phyloP scores from a whole-genome alignment of 2,888 invertebrate genomes.

The Agonum fuliginosum region DNA sequence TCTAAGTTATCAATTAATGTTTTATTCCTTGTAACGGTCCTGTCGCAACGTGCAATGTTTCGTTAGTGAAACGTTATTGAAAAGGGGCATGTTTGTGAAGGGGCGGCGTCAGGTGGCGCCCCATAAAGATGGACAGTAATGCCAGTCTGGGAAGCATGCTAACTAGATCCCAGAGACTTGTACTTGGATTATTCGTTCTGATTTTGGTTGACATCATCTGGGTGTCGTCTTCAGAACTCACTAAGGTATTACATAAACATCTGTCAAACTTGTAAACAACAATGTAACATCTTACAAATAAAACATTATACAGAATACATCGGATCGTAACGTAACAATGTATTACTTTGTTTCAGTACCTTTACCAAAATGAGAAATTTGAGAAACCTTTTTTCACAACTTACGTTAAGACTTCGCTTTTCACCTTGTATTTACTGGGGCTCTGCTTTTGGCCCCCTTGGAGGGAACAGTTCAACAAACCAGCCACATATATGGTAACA shows the following conservation, averaged over 20 bases:
- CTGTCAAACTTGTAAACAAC: slow-evolving; percentile 8
- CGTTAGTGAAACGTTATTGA: slow-evolving; percentile 63
- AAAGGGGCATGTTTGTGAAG: slow-evolving; percentile 65
- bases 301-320: too few species aligned
- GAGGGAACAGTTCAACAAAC: slow-evolving; percentile 87
- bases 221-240: slow-evolving; percentile 96
- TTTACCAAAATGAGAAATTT: slow-evolving; percentile 88
- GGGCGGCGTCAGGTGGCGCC: slow-evolving; percentile 50
- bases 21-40: not conserved
- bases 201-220: slow-evolving; percentile 95
- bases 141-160: slow-evolving; percentile 72
- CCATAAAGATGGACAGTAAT: slow-evolving; percentile 66
- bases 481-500: slow-evolving; percentile 84
- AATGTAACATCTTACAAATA: too few species aligned
- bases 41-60: slow-evolving; percentile 7
- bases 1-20: slow-evolving; percentile 13
- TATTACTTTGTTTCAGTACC: slow-evolving; percentile 80
- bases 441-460: slow-evolving; percentile 93
- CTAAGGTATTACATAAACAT: slow-evolving; percentile 80
- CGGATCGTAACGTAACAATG: slow-evolving; percentile 3
- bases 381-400: slow-evolving; percentile 97
- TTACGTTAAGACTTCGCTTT: slow-evolving; percentile 95
- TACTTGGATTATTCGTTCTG: slow-evolving; percentile 90
- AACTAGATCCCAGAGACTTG: slow-evolving; percentile 82
- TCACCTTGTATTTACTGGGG: slow-evolving; percentile 92